phyloP scores from a whole-genome alignment of 2,888 invertebrate species.

The Cryptus viduatorius region DNA sequence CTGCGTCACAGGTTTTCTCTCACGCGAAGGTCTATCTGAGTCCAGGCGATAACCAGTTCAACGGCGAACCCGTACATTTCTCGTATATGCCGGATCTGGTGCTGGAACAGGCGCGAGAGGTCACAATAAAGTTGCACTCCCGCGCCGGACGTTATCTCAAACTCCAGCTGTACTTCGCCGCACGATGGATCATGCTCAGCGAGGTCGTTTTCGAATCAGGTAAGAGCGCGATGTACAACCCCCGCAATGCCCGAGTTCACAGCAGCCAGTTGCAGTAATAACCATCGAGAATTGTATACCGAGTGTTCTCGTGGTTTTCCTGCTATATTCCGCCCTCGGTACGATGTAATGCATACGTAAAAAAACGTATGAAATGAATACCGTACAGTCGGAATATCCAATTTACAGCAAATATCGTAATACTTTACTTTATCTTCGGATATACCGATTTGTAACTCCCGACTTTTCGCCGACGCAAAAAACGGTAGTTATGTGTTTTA shows the following conservation, averaged over 20 bases:
- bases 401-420: not conserved
- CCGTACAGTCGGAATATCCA: not conserved
- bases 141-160: slow-evolving; percentile 91
- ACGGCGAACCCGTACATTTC: slow-evolving; percentile 90
- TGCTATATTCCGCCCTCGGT: not conserved
- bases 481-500: no score
- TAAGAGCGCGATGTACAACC: slow-evolving; percentile 82
- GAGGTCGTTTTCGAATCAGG: slow-evolving; percentile 94
- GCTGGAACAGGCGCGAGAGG: slow-evolving; percentile 92
- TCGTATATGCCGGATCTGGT: slow-evolving; percentile 91
- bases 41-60: slow-evolving; percentile 90
- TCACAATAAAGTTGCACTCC: slow-evolving; percentile 92
- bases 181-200: slow-evolving; percentile 94
- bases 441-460: not conserved
- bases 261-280: slow-evolving; percentile 46
- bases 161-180: slow-evolving; percentile 92
- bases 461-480: no score
- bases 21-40: slow-evolving; percentile 92
- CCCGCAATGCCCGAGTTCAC: not conserved
- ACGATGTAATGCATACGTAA: not conserved
- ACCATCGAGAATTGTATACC: slow-evolving; percentile 52
- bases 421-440: not conserved
- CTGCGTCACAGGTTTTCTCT: slow-evolving; percentile 89
- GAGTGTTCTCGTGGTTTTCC: not conserved
- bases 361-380: not conserved